These are phyloP conservation scores for Squalus acanthias DNA, from an alignment of 2,797 vertebrate genomes.

Conservation along the genomic window DNA sequence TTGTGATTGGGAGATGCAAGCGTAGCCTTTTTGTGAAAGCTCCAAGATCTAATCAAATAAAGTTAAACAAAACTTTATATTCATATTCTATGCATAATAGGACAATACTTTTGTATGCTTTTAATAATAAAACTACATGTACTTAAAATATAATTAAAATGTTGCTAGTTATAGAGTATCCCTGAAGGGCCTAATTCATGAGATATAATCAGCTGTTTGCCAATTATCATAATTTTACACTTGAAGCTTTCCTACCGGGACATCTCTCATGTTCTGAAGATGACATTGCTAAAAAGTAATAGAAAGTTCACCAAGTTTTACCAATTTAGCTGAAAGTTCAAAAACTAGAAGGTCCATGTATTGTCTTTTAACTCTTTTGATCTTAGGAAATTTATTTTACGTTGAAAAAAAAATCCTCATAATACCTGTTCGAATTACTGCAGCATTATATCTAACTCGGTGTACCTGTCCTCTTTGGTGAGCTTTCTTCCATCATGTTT, in stretches of 20 bases:
- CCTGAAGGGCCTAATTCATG: neutral
- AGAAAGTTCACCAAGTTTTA: neutral
- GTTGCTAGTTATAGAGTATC: neutral
- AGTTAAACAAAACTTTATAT: neutral
- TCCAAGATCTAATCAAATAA: neutral
- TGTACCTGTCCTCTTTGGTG: neutral
- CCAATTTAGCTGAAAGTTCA: neutral
- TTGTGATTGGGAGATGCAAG: neutral
- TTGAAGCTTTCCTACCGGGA: neutral
- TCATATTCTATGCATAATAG: neutral
- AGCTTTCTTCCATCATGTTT: neutral
- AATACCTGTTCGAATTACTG: neutral
- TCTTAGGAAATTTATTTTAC: neutral
- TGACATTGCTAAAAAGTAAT: neutral
- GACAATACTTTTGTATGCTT: neutral
- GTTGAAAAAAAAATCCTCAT: neutral
- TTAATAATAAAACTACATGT: neutral
- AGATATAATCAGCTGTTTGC: neutral
- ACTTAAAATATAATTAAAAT: neutral
- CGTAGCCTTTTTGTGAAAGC: neutral
- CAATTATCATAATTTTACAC: neutral
- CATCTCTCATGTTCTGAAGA: neutral
- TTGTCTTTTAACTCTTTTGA: slow-evolving; percentile 3
- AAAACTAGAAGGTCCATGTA: neutral
- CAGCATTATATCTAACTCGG: neutral